Conservation (phyloP, 1,140 invertebrate species). For the Drosophila sulfurigaster region DNA sequence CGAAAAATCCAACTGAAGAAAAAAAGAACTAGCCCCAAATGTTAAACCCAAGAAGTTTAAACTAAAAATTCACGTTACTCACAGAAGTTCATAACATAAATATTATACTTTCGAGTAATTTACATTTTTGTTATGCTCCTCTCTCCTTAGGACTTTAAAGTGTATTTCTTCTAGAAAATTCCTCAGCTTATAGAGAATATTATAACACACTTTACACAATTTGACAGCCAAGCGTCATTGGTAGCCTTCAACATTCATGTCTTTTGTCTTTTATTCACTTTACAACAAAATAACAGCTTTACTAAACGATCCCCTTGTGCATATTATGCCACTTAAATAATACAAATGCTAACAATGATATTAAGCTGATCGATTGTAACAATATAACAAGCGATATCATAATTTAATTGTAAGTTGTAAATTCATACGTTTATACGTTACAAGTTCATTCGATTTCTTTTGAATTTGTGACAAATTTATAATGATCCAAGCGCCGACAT, state of each 20-base stretch:
- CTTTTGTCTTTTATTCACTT: background rate
- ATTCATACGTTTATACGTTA: background rate
- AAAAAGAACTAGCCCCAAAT: no score
- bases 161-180: no score
- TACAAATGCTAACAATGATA: background rate
- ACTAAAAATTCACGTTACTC: no score
- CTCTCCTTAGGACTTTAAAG: no score
- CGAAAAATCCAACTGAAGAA: no score
- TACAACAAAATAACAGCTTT: background rate
- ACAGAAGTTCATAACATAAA: no score
- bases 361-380: no score
- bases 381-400: background rate
- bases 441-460: background rate
- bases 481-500: conserved; percentile 3
- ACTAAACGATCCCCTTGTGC: background rate
- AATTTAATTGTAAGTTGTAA: conserved; percentile 2
- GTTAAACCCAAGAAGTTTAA: no score
- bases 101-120: no score
- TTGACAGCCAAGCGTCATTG: background rate
- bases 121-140: no score
- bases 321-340: background rate
- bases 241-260: background rate
- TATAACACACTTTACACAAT: background rate
- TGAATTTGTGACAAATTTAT: conserved; percentile 1
- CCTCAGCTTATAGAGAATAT: no score